Percentiles rank a stretch among this genome's conserved stretches.
Conservation (phyloP, 2,113 vertebrate species). For the Phodopus roborovskii region DNA sequence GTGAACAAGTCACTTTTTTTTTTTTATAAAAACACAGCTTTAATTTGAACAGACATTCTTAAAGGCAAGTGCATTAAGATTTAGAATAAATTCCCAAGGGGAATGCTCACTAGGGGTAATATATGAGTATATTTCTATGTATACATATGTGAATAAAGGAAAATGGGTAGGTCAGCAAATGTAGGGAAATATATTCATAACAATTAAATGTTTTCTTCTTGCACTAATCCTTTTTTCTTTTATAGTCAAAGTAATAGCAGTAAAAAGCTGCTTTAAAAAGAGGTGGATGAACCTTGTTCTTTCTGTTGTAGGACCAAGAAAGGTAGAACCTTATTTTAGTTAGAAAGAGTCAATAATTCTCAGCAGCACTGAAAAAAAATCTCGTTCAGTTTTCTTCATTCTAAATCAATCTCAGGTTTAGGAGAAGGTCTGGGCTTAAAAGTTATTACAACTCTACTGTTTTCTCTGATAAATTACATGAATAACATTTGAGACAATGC, state of each 20-base stretch:
- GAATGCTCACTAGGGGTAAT: slow-evolving; percentile 37
- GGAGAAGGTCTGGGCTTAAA: slow-evolving; percentile 89
- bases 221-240: slow-evolving; percentile 47
- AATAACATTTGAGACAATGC: slow-evolving; percentile 93
- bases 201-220: slow-evolving; percentile 74
- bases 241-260: slow-evolving; percentile 30
- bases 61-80: slow-evolving; percentile 76
- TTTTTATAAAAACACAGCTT: slow-evolving; percentile 48
- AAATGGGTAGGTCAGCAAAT: slow-evolving; percentile 71
- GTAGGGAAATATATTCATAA: slow-evolving; percentile 70
- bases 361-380: slow-evolving; percentile 74
- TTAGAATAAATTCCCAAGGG: slow-evolving; percentile 76
- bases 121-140: slow-evolving; percentile 70
- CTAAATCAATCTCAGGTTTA: slow-evolving; percentile 89
- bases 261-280: slow-evolving; percentile 56
- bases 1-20: slow-evolving; percentile 57
- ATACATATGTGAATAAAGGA: slow-evolving; percentile 68
- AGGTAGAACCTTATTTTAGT: not conserved
- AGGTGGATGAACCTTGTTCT: not conserved
- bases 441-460: slow-evolving; percentile 88
- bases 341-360: slow-evolving; percentile 70
- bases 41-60: slow-evolving; percentile 75
- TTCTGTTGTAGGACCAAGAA: not conserved
- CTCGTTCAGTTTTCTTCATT: slow-evolving; percentile 75
- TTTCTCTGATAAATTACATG: slow-evolving; percentile 91